Percentiles rank a stretch among this genome's conserved stretches.
Conservation (phyloP, 1,140 invertebrate species). For the Condylostylus longicornis region DNA sequence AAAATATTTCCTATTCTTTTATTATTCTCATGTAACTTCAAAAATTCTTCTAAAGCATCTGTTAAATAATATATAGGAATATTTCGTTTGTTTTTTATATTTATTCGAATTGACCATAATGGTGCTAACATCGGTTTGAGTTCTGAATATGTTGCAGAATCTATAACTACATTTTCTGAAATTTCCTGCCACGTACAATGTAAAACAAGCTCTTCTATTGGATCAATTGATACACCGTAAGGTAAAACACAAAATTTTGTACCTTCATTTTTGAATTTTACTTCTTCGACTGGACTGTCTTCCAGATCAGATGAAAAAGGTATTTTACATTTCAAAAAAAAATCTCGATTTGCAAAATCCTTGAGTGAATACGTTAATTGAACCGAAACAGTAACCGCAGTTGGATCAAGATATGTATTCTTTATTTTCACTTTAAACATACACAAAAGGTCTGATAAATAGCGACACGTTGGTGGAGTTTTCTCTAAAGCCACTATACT, state of each 20-base stretch:
- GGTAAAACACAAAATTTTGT: conserved; percentile 47
- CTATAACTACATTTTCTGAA: conserved; percentile 71
- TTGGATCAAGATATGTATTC: conserved; percentile 42
- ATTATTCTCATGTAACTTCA: conserved; percentile 33
- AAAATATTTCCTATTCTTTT: conserved; percentile 40
- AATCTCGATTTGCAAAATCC: conserved; percentile 45
- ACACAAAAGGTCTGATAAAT: conserved; percentile 62
- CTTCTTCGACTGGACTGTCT: not conserved
- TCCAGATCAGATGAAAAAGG: conserved; percentile 11
- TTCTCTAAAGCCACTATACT: conserved; percentile 77
- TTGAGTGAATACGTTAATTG: conserved; percentile 68
- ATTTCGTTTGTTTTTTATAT: conserved; percentile 41
- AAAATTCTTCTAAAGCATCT: conserved; percentile 44
- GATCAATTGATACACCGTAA: conserved; percentile 71
- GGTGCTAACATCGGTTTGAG: conserved; percentile 74
- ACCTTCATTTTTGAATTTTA: conserved; percentile 10
- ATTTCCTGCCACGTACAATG: conserved; percentile 79
- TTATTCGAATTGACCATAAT: conserved; percentile 53
- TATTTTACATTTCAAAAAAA: conserved; percentile 17
- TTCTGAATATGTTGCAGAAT: conserved; percentile 74
- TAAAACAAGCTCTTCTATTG: conserved; percentile 58
- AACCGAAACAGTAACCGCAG: conserved; percentile 50
- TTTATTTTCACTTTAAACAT: conserved; percentile 68
- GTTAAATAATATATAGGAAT: conserved; percentile 49
- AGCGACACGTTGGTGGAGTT: conserved; percentile 63